Evolutionary conservation across 2,797 vertebrate genomes (phyloP), one percentile per base, ranked within the genome.

Genomic region (Sebastes flavidus): DNA sequence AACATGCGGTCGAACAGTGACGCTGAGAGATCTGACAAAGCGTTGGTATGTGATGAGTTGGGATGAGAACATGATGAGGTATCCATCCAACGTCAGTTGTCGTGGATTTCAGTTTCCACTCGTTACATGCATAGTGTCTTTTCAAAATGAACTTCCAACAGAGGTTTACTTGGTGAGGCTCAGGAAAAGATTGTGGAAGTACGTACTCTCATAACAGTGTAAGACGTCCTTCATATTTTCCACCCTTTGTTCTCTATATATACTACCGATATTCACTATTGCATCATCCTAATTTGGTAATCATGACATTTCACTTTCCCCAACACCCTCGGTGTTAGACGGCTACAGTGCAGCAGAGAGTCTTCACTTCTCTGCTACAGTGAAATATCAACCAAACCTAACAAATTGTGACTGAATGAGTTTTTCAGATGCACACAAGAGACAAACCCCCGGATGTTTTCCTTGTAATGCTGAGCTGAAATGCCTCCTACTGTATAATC

Each of bases 401-500:
- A 60, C 38, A 82, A 65, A 56, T 20, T 46, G 74, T 80, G 77
- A 69, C 77, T 66, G 59, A 73, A 65, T 54, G 66, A 82, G 46
- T 22, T 27, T 67, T 65, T 75, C 24, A 80, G 32, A 77, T 59
- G 20, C 72, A 75, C 34, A 55, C 9, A 11, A 27, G 25, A 82
- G 76, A 88, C 71, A 61, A 77, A 83, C 67, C 32, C 14, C 61
- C 14, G 71, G 70, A 81, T 69, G 34, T 71, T 81, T 83, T 46
- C 32, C 38, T 36, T 6, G 22, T 65, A 29, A 52, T 36, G 54
- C 52, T 66, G 72, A 82, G 59, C 25, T 82, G 66, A 81, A 83
- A 88, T 65, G 67, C 55, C 77, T 88, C 65, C 67, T 66, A 63
- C 80, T 78, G 78, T 87, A 82, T 78, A 82, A 85, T 87, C 83